Evolutionary conservation across 2,797 vertebrate species (phyloP).

Genomic region (Okamejei kenojei): DNA sequence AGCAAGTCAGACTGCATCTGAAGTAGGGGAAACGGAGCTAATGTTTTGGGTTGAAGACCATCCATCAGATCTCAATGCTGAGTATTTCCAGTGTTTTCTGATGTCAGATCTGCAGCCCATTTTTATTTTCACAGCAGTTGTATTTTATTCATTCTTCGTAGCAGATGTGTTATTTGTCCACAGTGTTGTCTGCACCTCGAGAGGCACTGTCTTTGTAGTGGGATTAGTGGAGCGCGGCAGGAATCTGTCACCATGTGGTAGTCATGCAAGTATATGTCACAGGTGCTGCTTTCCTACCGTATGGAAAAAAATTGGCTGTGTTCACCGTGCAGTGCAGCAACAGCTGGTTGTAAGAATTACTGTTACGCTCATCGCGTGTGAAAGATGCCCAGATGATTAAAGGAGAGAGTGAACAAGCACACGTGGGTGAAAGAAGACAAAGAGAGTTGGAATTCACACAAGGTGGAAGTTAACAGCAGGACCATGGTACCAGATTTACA

Average conservation of each 20-base stretch:
- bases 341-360: neutral
- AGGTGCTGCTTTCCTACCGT: neutral
- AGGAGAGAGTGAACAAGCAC: neutral
- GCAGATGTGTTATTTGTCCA: neutral
- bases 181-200: neutral
- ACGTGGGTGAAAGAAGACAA: neutral
- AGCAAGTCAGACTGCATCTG: too few relatives aligned
- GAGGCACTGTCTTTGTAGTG: neutral
- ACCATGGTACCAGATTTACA: neutral
- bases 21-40: too few relatives aligned
- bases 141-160: neutral
- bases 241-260: neutral
- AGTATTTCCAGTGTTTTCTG: too few relatives aligned
- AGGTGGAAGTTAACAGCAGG: neutral
- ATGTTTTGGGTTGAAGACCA: too few relatives aligned
- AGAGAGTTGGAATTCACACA: neutral
- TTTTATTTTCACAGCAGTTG: too few relatives aligned
- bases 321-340: neutral
- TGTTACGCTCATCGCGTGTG: neutral
- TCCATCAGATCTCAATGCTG: too few relatives aligned
- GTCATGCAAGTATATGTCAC: neutral
- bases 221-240: neutral
- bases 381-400: neutral
- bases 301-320: too few relatives aligned
- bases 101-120: too few relatives aligned